These are phyloP conservation scores for Stegana nigrithorax DNA, from an alignment of 2,888 invertebrate species.

Conservation along the genomic window DNA sequence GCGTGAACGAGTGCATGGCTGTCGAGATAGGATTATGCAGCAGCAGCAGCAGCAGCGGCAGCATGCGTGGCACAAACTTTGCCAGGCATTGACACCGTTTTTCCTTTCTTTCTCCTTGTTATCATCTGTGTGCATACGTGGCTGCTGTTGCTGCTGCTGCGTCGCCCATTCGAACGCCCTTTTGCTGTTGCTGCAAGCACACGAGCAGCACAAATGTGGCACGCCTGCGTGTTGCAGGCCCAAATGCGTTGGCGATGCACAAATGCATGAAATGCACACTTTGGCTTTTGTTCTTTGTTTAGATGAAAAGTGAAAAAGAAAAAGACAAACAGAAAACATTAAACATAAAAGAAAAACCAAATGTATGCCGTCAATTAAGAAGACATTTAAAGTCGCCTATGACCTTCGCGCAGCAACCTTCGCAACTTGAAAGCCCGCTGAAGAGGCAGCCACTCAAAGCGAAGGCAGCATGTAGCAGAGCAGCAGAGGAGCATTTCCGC, in stretches of 20 bases:
- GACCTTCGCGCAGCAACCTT: slow-evolving; percentile 1
- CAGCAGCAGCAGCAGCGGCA: background rate
- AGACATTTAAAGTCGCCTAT: background rate
- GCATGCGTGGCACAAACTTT: background rate
- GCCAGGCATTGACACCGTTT: background rate
- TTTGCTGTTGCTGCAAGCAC: too few species aligned
- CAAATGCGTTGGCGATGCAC: background rate
- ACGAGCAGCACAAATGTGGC: too few species aligned
- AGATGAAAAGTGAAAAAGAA: too few species aligned
- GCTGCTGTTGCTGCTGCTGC: too few species aligned
- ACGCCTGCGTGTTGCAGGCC: slow-evolving; percentile 5
- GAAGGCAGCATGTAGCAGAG: slow-evolving; percentile 30
- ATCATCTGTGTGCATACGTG: too few species aligned
- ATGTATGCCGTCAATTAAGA: too few species aligned
- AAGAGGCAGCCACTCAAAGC: slow-evolving; percentile 1
- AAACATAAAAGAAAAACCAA: background rate
- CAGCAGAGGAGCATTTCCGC: slow-evolving; percentile 44
- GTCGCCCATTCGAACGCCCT: too few species aligned
- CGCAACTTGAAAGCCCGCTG: too few species aligned
- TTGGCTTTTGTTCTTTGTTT: slow-evolving; percentile 18
- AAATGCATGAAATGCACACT: slow-evolving; percentile 47
- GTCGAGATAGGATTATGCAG: background rate
- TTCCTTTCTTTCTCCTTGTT: background rate
- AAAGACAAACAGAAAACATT: background rate
- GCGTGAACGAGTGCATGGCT: background rate